Base-by-base conservation (phyloP, 2,797 vertebrate genomes). In the Siniperca undulata region DNA sequence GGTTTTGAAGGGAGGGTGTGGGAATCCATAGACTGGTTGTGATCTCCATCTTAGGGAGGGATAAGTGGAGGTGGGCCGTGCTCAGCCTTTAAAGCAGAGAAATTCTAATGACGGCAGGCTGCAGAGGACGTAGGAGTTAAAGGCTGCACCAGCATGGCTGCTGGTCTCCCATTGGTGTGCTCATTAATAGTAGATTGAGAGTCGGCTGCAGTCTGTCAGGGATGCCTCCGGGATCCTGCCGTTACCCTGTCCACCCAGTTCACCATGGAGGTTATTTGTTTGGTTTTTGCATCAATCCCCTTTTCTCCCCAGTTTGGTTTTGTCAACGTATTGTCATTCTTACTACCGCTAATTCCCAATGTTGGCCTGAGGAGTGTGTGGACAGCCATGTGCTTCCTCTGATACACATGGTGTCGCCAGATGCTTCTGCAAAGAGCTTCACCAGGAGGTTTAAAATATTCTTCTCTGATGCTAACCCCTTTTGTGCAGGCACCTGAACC, bases 31-130 rank as follows among this genome's bases (percentile, higher is more conserved):
- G 90, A 87, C 81, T 78, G 65, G 61, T 86, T 92, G 82, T 90
- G 92, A 94, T 94, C 91, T 91, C 81, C 88, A 66, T 86, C 88
- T 86, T 83, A 77, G 83, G 88, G 91, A 93, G 69, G 80, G 68
- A 78, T 44, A 1, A 78, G 81, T 77, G 44, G 77, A 86, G 83
- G 86, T 86, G 85, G 84, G 74, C 86, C 85, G 79, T 77, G 88
- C 86, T 92, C 88, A 82, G 88, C 88, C 81, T 92, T 94, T 91
- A 91, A 94, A 94, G 86, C 78, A 82, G 87, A 87, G 88, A 90
- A 89, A 93, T 91, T 90, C 66, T 91, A 91, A 92, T 93, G 89
- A 87, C 76, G 48, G 73, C 66, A 79, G 86, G 71, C 88, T 93
- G 83, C 71, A 89, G 88, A 94, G 89, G 86, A 91, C 92, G 74